Base-by-base conservation (phyloP, 2,888 invertebrate genomes). In the Trissonchulus latispiculum region DNA sequence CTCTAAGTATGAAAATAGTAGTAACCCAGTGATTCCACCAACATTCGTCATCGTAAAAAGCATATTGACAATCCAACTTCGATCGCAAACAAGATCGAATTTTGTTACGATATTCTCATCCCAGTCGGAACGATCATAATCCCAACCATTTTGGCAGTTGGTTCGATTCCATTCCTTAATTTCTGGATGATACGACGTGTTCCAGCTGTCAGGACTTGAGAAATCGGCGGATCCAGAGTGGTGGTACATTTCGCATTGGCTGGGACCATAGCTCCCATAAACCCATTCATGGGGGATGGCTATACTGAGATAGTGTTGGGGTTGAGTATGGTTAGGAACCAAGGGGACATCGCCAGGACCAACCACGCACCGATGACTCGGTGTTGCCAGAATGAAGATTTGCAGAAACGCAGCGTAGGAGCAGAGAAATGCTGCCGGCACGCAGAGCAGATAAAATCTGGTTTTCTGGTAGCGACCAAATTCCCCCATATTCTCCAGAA, bases 311-410 rank as follows among this genome's bases (percentile, higher is more conserved):
- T 15, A 15, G 23, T 48, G 8, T 23, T 23, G 48, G 8, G 8
- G 48, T 8, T 15, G 48, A 48, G 8, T 48, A 23, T 8, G 8
- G 48, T 48, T 48, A 23, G 23, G 8, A 8, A 8, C 48, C 48
- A 23, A 15, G 48, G 48, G 48, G 8, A 15, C 48, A 48, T 48
- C 48, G 8, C 23, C 8, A 23, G 48, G 48, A 8, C 35, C n/a
- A 33, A 36, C 33, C 8, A 15, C 36, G 82, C 93, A 94, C 91
- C 93, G 92, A 84, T 93, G 90, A 62, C 90, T 89, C 0, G 93
- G 93, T 48, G 89, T 88, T 33, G 78, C 78, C 29, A 78, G 76
- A 2, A 79, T 77, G 69, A 79, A 79, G 18, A 78, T 76, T 61
- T 75, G 76, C 32, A 76, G 76, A 75, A 78, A 78, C 66, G 78